These are phyloP conservation scores for Rynchops niger DNA, from an alignment of 2,113 vertebrate species.

Conservation along the genomic window DNA sequence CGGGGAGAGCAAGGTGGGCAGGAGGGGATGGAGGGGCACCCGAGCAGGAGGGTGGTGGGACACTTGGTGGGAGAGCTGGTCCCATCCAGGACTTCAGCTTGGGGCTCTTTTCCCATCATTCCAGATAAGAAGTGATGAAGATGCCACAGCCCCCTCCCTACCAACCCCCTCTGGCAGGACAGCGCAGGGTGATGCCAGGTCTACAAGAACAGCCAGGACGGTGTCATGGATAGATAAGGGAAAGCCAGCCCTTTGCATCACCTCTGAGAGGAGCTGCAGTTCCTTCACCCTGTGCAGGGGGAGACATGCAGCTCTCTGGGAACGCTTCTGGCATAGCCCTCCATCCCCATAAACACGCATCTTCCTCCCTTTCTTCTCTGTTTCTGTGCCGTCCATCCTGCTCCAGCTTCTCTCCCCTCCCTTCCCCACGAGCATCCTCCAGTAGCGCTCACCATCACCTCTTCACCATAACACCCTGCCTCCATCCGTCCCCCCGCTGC, in stretches of 20 bases:
- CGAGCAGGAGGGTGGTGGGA: not conserved
- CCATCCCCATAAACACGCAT: rapidly evolving
- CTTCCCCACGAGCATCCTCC: not conserved
- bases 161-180: too few relatives aligned
- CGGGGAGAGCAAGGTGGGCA: rapidly evolving
- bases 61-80: not conserved
- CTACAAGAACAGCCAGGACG: rapidly evolving
- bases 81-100: rapidly evolving
- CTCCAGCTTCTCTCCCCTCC: not conserved
- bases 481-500: rapidly evolving
- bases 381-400: not conserved
- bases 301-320: not conserved
- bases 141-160: not conserved
- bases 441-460: rapidly evolving
- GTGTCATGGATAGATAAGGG: not conserved
- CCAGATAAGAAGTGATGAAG: not conserved
- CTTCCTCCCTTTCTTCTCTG: rapidly evolving
- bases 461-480: rapidly evolving
- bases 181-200: not conserved
- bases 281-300: rapidly evolving
- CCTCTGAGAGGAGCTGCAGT: not conserved
- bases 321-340: too few relatives aligned
- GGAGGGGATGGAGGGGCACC: too few relatives aligned
- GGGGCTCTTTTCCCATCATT: not conserved
- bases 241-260: not conserved